Conservation (phyloP, 2,797 vertebrate genomes). For the Crenichthys baileyi region DNA sequence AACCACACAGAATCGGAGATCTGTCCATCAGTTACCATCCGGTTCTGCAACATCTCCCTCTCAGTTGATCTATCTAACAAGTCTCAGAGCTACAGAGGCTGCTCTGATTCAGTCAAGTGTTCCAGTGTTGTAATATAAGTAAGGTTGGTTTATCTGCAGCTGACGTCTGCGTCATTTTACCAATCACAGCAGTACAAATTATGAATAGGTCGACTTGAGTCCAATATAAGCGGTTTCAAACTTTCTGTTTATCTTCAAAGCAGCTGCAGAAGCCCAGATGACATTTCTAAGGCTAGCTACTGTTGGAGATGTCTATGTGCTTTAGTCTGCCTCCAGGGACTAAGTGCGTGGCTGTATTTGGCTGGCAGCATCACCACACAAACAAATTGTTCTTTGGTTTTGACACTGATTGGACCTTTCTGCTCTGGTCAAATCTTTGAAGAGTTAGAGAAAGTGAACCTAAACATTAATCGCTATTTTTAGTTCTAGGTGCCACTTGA, state of each 20-base stretch:
- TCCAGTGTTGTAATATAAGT: too few species aligned
- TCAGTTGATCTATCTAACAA: not conserved
- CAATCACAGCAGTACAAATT: not conserved
- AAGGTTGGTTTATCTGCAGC: not conserved
- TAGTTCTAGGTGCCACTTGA: not conserved
- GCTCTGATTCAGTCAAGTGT: not conserved
- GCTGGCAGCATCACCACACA: too few species aligned
- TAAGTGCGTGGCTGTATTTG: too few species aligned
- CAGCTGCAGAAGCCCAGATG: too few species aligned
- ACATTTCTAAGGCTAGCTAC: not conserved
- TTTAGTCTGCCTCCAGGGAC: too few species aligned
- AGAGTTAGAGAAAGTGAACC: too few species aligned
- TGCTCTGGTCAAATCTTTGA: too few species aligned
- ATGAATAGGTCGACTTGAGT: not conserved
- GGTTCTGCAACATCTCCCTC: not conserved
- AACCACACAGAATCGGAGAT: not conserved
- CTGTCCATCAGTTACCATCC: not conserved
- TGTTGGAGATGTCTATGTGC: not conserved
- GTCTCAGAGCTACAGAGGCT: not conserved
- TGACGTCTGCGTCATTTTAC: too few species aligned
- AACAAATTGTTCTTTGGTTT: too few species aligned
- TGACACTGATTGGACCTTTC: too few species aligned
- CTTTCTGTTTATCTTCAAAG: not conserved
- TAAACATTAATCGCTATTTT: not conserved
- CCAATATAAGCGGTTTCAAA: not conserved